These are phyloP conservation scores for Takifugu rubripes DNA, from an alignment of 2,797 vertebrate species.

Conservation along the genomic window DNA sequence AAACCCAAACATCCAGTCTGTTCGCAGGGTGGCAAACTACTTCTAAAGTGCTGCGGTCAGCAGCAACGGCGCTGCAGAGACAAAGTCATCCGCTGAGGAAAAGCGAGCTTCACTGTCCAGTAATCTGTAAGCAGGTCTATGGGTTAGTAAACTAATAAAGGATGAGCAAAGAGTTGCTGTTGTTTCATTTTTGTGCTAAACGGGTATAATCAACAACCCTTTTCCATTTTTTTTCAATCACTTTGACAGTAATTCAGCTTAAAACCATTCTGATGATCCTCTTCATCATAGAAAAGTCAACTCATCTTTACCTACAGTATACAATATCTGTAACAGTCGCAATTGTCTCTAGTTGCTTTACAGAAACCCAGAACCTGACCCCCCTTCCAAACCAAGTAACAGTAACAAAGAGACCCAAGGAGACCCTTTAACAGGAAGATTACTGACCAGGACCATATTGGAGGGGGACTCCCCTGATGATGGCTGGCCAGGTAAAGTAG, in stretches of 20 bases:
- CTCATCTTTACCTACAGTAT: too few relatives aligned
- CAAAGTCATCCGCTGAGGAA: conserved; percentile 1
- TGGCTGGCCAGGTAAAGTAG: too few relatives aligned
- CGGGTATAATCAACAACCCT: conserved; percentile 36
- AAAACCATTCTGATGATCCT: conserved; percentile 1
- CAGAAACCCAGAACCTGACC: too few relatives aligned
- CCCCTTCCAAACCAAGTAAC: too few relatives aligned
- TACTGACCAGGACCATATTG: too few relatives aligned
- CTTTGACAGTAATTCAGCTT: conserved; percentile 15
- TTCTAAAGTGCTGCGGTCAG: conserved; percentile 66
- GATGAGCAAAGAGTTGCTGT: conserved; percentile 47
- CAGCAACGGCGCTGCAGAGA: conserved; percentile 22
- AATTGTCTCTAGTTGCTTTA: too few relatives aligned
- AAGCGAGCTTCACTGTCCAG: conserved; percentile 17
- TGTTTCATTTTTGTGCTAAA: conserved; percentile 61
- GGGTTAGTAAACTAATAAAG: conserved; percentile 58
- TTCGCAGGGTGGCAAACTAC: conserved; percentile 87
- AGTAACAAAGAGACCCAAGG: too few relatives aligned
- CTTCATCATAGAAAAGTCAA: too few relatives aligned
- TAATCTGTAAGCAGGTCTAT: conserved; percentile 27
- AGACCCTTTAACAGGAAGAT: too few relatives aligned
- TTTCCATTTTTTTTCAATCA: conserved; percentile 28
- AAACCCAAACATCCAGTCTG: conserved; percentile 84
- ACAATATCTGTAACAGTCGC: too few relatives aligned
- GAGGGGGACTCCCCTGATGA: too few relatives aligned